Evolutionary conservation across 2,888 invertebrate species (phyloP).

Genomic region (Cistogaster globosa): DNA sequence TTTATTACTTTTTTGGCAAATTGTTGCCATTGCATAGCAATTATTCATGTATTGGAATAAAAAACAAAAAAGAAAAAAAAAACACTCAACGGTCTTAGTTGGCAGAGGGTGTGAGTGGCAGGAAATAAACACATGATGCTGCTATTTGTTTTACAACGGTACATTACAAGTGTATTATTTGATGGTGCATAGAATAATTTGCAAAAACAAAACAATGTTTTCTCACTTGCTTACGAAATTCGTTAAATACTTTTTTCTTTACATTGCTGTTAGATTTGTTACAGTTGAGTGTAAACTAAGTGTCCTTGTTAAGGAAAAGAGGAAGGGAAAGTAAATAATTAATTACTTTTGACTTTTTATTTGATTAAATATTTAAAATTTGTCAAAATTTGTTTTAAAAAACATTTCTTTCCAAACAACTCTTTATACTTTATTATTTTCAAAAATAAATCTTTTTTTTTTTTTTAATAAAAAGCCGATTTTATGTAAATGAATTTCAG

Average conservation of each 20-base stretch:
- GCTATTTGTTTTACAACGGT: constrained; percentile 63
- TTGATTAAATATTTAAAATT: too few species aligned
- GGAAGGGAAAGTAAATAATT: too few species aligned
- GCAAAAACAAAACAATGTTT: not conserved
- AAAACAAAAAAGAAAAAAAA: constrained; percentile 34
- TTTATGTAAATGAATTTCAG: too few species aligned
- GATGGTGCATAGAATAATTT: constrained; percentile 23
- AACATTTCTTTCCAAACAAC: too few species aligned
- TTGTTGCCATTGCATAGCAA: constrained; percentile 68
- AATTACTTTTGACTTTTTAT: too few species aligned
- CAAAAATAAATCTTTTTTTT: too few species aligned
- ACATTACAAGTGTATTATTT: constrained; percentile 67
- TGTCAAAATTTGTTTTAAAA: too few species aligned
- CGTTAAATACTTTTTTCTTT: not conserved
- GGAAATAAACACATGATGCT: constrained; percentile 65
- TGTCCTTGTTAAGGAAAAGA: too few species aligned
- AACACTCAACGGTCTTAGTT: not conserved
- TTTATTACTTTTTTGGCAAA: constrained; percentile 61
- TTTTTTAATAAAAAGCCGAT: too few species aligned
- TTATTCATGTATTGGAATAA: constrained; percentile 68
- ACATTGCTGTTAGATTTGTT: too few species aligned
- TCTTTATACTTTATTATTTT: too few species aligned
- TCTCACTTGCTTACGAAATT: constrained; percentile 8
- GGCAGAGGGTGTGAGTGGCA: constrained; percentile 6
- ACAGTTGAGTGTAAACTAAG: too few species aligned